Conservation (phyloP, 53 echinoderm and acorn worm species). For the Crossaster papposus region DNA sequence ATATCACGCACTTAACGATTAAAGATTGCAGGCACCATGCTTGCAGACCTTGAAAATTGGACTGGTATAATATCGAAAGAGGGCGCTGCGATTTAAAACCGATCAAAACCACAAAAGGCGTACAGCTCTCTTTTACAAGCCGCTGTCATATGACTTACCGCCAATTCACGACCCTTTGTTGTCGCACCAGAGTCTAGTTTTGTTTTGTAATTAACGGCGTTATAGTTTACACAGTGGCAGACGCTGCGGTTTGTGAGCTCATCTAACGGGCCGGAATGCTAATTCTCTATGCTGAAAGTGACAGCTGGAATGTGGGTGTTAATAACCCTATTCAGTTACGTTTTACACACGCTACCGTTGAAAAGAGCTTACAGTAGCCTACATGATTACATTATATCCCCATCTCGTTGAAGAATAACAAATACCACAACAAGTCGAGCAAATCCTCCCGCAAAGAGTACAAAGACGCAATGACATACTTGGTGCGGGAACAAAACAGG, state of each 20-base stretch:
- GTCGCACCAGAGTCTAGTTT: not conserved
- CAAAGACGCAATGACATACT: slow-evolving; percentile 10
- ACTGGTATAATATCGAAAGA: not conserved
- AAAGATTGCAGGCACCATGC: slow-evolving; percentile 6
- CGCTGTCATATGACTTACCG: not conserved
- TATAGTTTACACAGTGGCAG: not conserved
- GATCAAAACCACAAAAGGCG: not conserved
- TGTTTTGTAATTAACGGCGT: not conserved
- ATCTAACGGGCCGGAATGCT: not conserved
- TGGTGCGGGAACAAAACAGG: not conserved
- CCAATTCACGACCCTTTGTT: not conserved
- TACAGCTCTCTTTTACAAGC: not conserved
- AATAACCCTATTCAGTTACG: slow-evolving; percentile 29
- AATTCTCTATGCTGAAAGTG: not conserved
- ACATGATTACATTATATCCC: not conserved
- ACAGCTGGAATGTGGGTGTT: slow-evolving; percentile 14
- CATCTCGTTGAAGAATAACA: not conserved
- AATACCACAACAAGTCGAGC: not conserved
- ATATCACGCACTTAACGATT: not conserved
- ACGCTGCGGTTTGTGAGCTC: not conserved
- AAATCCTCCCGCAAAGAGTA: slow-evolving; percentile 16
- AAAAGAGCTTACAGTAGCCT: slow-evolving; percentile 32
- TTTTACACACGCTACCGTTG: slow-evolving; percentile 40
- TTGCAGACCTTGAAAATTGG: no score
- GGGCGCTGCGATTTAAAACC: not conserved